Evolutionary conservation across 2,888 invertebrate genomes (phyloP).

Genomic region (Chrysotoxum bicinctum): DNA sequence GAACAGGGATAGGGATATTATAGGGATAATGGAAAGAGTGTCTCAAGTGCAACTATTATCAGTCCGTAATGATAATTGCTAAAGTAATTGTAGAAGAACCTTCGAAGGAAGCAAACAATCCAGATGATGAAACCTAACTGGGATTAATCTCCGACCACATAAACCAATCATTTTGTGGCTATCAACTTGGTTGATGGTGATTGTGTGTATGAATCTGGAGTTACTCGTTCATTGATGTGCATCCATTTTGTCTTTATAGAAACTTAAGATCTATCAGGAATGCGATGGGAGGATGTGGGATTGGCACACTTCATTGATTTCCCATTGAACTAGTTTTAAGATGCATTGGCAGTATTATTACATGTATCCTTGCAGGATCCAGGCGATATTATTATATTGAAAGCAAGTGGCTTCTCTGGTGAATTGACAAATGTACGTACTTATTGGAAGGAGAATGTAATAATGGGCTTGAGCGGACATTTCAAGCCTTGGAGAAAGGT

Average conservation of each 20-base stretch:
- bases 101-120: conserved; percentile 44
- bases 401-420: not conserved
- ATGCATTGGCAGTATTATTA: not conserved
- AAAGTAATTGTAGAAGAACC: conserved; percentile 63
- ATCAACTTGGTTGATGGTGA: conserved; percentile 11
- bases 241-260: not conserved
- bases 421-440: not conserved
- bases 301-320: conserved; percentile 6
- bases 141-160: conserved; percentile 62
- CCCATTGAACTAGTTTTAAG: not conserved
- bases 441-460: not conserved
- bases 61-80: conserved; percentile 58
- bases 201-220: not conserved
- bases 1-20: no score
- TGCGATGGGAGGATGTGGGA: not conserved
- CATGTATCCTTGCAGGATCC: not conserved
- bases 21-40: not conserved
- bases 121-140: conserved; percentile 60
- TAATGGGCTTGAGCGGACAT: not conserved
- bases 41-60: conserved; percentile 65
- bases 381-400: not conserved
- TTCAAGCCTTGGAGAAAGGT: no score
- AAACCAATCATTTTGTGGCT: conserved; percentile 64
- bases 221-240: not conserved
- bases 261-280: not conserved